Percentiles rank a stretch among this genome's conserved stretches.
phyloP scores from a whole-genome alignment of 1,140 invertebrate genomes.

The Habropoda laboriosa region DNA sequence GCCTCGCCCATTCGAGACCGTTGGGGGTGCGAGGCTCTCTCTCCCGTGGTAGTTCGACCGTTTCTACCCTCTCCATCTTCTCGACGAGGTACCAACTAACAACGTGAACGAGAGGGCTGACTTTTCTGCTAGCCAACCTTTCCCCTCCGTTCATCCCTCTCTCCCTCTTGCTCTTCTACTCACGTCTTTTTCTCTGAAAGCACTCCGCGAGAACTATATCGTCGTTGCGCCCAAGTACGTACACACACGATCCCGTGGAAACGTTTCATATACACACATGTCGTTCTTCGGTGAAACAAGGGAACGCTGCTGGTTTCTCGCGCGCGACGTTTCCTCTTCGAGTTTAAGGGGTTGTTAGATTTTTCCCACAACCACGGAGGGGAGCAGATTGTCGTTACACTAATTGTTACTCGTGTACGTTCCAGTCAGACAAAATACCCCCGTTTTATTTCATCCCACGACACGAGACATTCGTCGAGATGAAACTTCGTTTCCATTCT shows the following conservation, averaged over 20 bases:
- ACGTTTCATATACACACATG: not conserved
- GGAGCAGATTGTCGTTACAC: constrained; percentile 65
- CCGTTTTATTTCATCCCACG: constrained; percentile 24
- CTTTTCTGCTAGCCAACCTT: constrained; percentile 26
- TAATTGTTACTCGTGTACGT: constrained; percentile 72
- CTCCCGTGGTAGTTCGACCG: constrained; percentile 13
- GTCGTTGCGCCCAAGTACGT: not conserved
- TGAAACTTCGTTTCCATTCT: not conserved
- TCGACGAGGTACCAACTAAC: constrained; percentile 39
- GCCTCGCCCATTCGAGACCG: constrained; percentile 61
- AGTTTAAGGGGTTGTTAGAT: constrained; percentile 61
- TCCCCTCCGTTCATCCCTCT: not conserved
- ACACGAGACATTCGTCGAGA: not conserved
- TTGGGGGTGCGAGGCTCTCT: constrained; percentile 26
- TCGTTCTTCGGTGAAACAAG: constrained; percentile 41
- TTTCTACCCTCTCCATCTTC: constrained; percentile 56
- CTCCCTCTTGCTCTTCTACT: not conserved
- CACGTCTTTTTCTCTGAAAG: constrained; percentile 5
- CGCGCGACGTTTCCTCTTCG: constrained; percentile 62
- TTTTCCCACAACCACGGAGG: constrained; percentile 32
- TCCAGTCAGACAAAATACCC: constrained; percentile 34
- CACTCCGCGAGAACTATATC: constrained; percentile 29
- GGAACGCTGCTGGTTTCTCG: constrained; percentile 27
- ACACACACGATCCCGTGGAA: not conserved
- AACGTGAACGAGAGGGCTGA: constrained; percentile 45